These are phyloP conservation scores for Frankliniella fusca DNA, from an alignment of 2,888 invertebrate genomes.

Conservation along the genomic window DNA sequence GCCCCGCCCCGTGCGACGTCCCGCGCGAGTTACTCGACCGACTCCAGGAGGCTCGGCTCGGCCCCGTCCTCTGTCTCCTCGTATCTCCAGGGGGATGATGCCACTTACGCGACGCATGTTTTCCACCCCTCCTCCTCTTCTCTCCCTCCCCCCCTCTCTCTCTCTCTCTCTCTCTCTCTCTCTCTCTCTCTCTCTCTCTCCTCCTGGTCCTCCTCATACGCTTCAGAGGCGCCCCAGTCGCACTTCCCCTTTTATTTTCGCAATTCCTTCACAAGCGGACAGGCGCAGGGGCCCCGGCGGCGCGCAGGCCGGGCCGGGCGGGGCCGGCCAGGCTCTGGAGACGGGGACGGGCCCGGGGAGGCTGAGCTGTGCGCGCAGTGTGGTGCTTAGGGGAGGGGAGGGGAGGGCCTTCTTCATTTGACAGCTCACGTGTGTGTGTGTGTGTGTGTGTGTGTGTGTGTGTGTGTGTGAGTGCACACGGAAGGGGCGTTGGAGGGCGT, in stretches of 20 bases:
- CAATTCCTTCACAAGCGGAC: not conserved
- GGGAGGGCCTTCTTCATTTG: no score
- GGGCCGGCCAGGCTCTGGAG: no score
- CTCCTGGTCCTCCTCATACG: not conserved
- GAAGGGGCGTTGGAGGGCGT: not conserved
- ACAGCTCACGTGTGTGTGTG: no score
- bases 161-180: not conserved
- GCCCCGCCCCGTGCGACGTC: no score
- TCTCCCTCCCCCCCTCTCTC: not conserved
- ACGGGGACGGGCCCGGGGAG: no score
- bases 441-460: no score
- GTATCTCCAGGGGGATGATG: not conserved
- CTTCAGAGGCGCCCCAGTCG: not conserved
- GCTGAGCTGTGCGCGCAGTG: no score
- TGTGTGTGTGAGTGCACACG: not conserved
- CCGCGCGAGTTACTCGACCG: no score
- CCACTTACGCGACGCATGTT: constrained; percentile 5
- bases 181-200: not conserved
- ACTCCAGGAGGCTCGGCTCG: not conserved
- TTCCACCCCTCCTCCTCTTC: not conserved
- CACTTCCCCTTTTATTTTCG: constrained; percentile 1
- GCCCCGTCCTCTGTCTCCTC: not conserved
- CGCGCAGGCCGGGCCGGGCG: not conserved
- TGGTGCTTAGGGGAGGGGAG: no score
- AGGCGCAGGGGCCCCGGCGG: not conserved